phyloP scores from a whole-genome alignment of 2,113 vertebrate genomes.

The Phoenicopterus ruber region DNA sequence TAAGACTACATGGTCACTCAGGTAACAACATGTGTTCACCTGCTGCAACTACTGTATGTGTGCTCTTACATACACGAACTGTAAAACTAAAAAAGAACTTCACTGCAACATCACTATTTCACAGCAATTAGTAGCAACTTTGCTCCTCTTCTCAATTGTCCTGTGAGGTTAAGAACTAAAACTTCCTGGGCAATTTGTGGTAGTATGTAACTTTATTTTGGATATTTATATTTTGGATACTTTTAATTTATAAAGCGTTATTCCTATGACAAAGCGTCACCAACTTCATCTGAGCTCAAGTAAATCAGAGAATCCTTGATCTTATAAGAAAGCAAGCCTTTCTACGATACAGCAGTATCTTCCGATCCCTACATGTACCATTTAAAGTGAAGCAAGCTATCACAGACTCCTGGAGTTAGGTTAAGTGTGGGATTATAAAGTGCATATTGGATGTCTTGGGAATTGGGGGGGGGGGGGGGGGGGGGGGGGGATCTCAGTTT shows the following conservation, averaged over 20 bases:
- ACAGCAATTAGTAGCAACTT: not conserved
- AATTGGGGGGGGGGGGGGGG: no score
- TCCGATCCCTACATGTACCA: not conserved
- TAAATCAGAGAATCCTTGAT: not conserved
- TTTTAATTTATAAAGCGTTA: not conserved
- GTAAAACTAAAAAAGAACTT: not conserved
- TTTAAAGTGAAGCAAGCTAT: not conserved
- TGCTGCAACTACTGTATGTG: not conserved
- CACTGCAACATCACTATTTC: not conserved
- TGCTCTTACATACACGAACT: not conserved
- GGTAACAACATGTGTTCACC: fast-evolving
- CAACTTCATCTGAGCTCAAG: not conserved
- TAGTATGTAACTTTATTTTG: not conserved
- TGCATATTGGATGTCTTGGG: not conserved
- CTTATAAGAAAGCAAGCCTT: not conserved
- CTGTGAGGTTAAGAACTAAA: not conserved
- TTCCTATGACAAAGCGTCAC: not conserved
- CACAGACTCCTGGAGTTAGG: not conserved
- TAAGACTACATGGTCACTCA: not conserved
- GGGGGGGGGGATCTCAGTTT: no score
- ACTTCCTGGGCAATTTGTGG: not conserved
- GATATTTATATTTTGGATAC: not conserved
- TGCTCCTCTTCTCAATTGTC: not conserved
- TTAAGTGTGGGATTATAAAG: not conserved
- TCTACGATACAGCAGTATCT: not conserved